These are phyloP conservation scores for Siniperca chuatsi DNA, from an alignment of 2,113 vertebrate genomes.

Conservation along the genomic window DNA sequence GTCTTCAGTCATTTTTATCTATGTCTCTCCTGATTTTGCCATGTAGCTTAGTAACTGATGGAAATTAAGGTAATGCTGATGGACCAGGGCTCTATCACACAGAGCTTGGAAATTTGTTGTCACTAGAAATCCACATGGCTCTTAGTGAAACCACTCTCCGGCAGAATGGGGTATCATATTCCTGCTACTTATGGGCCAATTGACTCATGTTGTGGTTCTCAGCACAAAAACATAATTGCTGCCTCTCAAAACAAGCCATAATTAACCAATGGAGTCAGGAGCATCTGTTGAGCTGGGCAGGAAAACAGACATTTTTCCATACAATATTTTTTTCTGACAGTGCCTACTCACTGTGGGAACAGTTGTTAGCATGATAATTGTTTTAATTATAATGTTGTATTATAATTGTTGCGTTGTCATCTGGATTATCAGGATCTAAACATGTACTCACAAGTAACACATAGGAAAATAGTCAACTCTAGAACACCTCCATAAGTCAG, in stretches of 20 bases:
- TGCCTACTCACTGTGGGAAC: slow-evolving; percentile 34
- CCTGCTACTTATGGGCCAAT: slow-evolving; percentile 60
- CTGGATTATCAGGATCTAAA: slow-evolving; percentile 17
- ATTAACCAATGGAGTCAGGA: slow-evolving; percentile 77
- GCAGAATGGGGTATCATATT: slow-evolving; percentile 63
- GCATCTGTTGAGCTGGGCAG: slow-evolving; percentile 68
- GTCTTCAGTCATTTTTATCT: slow-evolving; percentile 25
- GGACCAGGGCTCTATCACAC: slow-evolving; percentile 39
- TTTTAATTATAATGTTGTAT: slow-evolving; percentile 50
- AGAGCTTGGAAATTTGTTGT: slow-evolving; percentile 65
- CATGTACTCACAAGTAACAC: slow-evolving; percentile 1
- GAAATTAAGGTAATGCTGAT: slow-evolving; percentile 52
- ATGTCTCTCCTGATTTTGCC: slow-evolving; percentile 20
- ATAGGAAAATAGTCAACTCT: neutral
- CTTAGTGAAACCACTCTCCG: slow-evolving; percentile 45
- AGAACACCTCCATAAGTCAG: neutral
- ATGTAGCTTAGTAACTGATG: slow-evolving; percentile 27
- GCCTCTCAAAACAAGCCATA: slow-evolving; percentile 78
- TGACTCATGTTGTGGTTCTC: slow-evolving; percentile 70
- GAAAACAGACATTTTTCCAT: slow-evolving; percentile 44
- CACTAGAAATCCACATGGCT: slow-evolving; percentile 61
- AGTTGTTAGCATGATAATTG: slow-evolving; percentile 44
- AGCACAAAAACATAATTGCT: slow-evolving; percentile 77
- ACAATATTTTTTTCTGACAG: slow-evolving; percentile 43
- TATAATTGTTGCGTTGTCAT: slow-evolving; percentile 11